These are phyloP conservation scores for Pao palembangensis DNA, from an alignment of 2,113 vertebrate species.

Conservation along the genomic window DNA sequence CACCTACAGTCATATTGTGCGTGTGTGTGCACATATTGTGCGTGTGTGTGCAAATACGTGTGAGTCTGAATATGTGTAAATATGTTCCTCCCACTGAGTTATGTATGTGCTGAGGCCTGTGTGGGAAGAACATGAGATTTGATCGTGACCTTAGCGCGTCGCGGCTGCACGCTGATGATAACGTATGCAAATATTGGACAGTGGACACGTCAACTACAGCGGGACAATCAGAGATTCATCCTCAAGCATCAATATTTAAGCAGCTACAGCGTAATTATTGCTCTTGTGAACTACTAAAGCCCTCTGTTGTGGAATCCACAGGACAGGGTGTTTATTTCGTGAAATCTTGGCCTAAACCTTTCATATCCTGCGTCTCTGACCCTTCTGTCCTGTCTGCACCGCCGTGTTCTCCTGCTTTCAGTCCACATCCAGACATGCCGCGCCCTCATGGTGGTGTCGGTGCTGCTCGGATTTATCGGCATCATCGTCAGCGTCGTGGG, in stretches of 20 bases:
- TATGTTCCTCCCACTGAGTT: constrained; percentile 69
- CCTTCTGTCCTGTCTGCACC: background rate
- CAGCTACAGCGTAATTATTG: too few relatives aligned
- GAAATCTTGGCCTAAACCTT: too few relatives aligned
- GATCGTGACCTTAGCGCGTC: too few relatives aligned
- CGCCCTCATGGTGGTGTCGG: constrained; percentile 92
- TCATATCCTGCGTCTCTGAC: background rate
- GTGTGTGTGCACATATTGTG: constrained; percentile 24
- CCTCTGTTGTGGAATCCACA: too few relatives aligned
- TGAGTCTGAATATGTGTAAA: constrained; percentile 28
- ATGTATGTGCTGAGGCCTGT: constrained; percentile 54
- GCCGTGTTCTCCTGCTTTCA: constrained; percentile 52
- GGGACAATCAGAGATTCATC: too few relatives aligned
- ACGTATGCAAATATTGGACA: too few relatives aligned
- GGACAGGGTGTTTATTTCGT: too few relatives aligned
- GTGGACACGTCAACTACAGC: too few relatives aligned
- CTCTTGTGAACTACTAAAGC: too few relatives aligned
- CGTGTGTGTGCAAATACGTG: constrained; percentile 32
- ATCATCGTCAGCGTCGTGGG: constrained; percentile 92
- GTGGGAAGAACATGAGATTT: constrained; percentile 63
- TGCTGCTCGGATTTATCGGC: constrained; percentile 90
- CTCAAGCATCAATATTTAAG: too few relatives aligned
- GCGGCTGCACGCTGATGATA: too few relatives aligned
- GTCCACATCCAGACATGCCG: constrained; percentile 93
- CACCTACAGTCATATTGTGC: constrained; percentile 44